phyloP scores from a whole-genome alignment of 2,888 invertebrate genomes.

The Adelognathus sp. region DNA sequence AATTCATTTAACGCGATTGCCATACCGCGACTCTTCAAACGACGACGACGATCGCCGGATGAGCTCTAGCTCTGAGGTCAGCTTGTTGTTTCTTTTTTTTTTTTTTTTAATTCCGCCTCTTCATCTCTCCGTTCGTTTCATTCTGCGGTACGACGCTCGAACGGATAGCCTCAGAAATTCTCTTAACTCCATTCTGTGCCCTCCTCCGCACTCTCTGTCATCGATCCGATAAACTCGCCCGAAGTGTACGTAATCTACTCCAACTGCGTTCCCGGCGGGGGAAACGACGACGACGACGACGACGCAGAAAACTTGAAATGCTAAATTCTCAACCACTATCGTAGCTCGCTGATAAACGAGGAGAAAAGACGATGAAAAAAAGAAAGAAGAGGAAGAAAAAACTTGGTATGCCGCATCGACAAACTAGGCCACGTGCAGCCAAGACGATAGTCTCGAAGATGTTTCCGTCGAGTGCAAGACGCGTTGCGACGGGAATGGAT shows the following conservation, averaged over 20 bases:
- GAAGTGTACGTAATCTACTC: slow-evolving; percentile 46
- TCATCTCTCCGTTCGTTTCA: slow-evolving; percentile 1
- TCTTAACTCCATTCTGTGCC: slow-evolving; percentile 5
- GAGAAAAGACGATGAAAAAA: not conserved
- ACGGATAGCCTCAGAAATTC: slow-evolving; percentile 51
- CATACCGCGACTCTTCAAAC: slow-evolving; percentile 49
- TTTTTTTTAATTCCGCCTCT: not conserved
- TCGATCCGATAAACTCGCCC: slow-evolving; percentile 53
- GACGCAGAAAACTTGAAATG: slow-evolving; percentile 44
- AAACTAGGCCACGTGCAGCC: slow-evolving; percentile 71
- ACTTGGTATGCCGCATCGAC: slow-evolving; percentile 59
- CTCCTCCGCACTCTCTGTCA: too few relatives aligned
- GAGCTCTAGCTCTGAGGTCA: slow-evolving; percentile 47
- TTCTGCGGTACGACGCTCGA: slow-evolving; percentile 51
- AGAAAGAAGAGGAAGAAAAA: slow-evolving; percentile 11
- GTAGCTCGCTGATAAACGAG: slow-evolving; percentile 47
- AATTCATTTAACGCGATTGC: slow-evolving; percentile 66
- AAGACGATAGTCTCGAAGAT: slow-evolving; percentile 59
- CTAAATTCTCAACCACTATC: slow-evolving; percentile 54
- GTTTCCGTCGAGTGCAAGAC: slow-evolving; percentile 52
- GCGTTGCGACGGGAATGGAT: slow-evolving; percentile 42
- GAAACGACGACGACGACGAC: too few relatives aligned
- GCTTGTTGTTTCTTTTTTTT: not conserved
- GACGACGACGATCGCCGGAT: slow-evolving; percentile 41
- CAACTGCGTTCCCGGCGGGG: slow-evolving; percentile 37